Percentiles rank a stretch among this genome's conserved stretches.
Evolutionary conservation across 2,113 vertebrate species (phyloP).

Genomic region (Pelobates fuscus): DNA sequence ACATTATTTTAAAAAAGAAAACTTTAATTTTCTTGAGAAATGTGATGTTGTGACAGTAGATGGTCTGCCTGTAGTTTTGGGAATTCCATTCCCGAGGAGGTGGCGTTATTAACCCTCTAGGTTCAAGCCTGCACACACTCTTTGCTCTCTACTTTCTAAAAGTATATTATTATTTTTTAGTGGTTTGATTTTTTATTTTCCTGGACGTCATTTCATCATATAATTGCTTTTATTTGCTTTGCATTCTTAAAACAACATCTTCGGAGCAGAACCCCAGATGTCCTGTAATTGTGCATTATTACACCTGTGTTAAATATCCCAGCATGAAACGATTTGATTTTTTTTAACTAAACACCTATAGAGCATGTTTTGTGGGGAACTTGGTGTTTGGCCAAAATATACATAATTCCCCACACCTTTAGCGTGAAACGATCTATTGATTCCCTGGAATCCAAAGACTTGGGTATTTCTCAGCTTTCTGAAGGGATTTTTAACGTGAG

Average conservation of each 20-base stretch:
- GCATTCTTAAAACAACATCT: not conserved
- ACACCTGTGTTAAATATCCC: slow-evolving; percentile 76
- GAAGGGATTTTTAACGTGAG: slow-evolving; percentile 66
- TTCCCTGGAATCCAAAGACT: slow-evolving; percentile 22
- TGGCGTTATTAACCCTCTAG: too few species aligned
- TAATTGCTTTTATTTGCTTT: not conserved
- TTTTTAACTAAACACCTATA: slow-evolving; percentile 66
- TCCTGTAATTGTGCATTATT: slow-evolving; percentile 65
- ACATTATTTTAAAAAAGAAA: too few species aligned
- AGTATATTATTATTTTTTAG: too few species aligned
- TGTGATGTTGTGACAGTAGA: too few species aligned
- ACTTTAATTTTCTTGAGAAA: too few species aligned
- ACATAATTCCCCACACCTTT: slow-evolving; percentile 70
- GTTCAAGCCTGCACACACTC: too few species aligned
- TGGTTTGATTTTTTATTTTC: too few species aligned
- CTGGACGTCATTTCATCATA: not conserved
- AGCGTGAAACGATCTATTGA: slow-evolving; percentile 71
- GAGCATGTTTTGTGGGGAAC: slow-evolving; percentile 68
- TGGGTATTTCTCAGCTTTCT: slow-evolving; percentile 63
- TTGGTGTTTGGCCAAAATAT: slow-evolving; percentile 71
- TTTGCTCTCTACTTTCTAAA: too few species aligned
- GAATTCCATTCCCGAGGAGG: too few species aligned
- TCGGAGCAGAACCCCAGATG: slow-evolving; percentile 53
- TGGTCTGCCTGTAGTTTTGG: too few species aligned
- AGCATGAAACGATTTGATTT: slow-evolving; percentile 75